Base-by-base conservation (phyloP, 2,888 invertebrate genomes). In the Cyclophora punctaria region DNA sequence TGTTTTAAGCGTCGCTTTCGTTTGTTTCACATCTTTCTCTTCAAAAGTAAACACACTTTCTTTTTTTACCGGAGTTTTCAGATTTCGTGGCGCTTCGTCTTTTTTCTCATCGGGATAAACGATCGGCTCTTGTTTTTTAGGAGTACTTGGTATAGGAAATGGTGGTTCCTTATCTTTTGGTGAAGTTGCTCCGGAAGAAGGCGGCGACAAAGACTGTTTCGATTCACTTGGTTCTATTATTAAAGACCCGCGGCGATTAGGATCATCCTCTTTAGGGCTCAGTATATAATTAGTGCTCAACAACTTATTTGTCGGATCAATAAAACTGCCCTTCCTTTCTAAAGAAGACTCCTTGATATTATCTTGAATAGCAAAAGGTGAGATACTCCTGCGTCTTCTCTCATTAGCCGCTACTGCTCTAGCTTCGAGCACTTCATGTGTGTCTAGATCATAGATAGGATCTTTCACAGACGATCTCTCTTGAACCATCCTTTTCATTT, bases 311-410 rank as follows among this genome's bases (percentile, higher is more conserved):
- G 75, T 75, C 4, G 89, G 89, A 70, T 89, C 87, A 41, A 84
- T 80, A 56, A 89, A 89, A 60, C 89, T 89, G 49, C 87, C 84
- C 68, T 85, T 89, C 33, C 88, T 76, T 66, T 83, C 73, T 42
- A 89, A 66, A 50, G 60, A 64, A 49, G 51, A 59, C 61, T 82
- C 84, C 51, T 85, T 84, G 66, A 81, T 84, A 20, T 20, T 20
- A 20, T 83, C 85, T 47, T 78, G 84, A 56, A 89, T 43, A 7
- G 89, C 89, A 67, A 89, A 89, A 4, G 89, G 89, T 45, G 89
- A 89, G 66, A 89, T 85, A 75, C 89, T 89, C 59, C 89, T 75
- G 7, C 89, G 76, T 57, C 89, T 75, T 60, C 89, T 78, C 65
- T 88, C 89, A 62, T 71, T 78, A 34, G 82, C 87, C 48, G 81